Evolutionary conservation across 1,140 invertebrate genomes (phyloP).

Genomic region (Hirudo medicinalis): DNA sequence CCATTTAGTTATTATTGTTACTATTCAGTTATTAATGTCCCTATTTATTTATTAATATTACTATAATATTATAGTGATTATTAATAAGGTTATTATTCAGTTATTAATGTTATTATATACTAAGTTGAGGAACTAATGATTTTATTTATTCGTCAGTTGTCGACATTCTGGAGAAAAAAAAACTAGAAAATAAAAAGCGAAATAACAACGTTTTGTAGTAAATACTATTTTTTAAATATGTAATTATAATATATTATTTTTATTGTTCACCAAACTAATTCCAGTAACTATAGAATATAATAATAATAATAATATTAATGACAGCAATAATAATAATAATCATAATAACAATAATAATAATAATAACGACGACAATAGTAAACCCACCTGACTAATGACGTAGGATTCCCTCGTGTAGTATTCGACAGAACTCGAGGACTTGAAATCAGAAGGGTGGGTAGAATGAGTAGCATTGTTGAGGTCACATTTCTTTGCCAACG

Average conservation of each 20-base stretch:
- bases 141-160: background rate
- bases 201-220: background rate
- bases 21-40: background rate
- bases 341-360: no score
- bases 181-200: background rate
- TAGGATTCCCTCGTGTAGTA: conserved; percentile 11
- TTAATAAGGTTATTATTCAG: background rate
- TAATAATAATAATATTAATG: no score
- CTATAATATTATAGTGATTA: no score
- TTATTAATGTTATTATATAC: background rate
- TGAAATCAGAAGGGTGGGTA: background rate
- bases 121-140: background rate
- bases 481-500: background rate
- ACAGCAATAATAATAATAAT: no score
- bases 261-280: no score
- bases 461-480: conserved; percentile 3
- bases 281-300: no score
- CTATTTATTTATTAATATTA: no score
- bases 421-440: background rate
- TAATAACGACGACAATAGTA: no score
- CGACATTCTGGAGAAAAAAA: background rate
- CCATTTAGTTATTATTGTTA: background rate
- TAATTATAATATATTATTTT: no score
- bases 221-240: no score
- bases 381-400: conserved; percentile 4